A percentile compares a stretch with the other conserved stretches of the same genome.
Evolutionary conservation across 2,888 invertebrate species (phyloP).

Genomic region (Aphidoletes aphidimyza): DNA sequence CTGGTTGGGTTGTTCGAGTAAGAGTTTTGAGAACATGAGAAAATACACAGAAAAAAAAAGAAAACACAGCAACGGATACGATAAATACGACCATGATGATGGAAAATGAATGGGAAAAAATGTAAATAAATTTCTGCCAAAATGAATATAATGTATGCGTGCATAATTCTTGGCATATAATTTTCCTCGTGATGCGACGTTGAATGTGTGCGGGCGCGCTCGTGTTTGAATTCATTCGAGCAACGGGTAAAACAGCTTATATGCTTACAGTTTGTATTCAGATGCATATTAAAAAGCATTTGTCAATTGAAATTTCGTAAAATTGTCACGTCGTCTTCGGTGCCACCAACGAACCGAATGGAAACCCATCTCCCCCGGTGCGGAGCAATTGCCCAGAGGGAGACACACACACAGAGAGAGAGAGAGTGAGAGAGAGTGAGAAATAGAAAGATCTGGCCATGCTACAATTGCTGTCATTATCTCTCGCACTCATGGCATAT

Average conservation of each 20-base stretch:
- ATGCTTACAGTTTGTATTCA: background rate
- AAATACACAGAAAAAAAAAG: background rate
- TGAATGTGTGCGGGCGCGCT: too few relatives aligned
- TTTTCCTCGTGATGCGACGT: too few relatives aligned
- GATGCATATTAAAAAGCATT: constrained; percentile 52
- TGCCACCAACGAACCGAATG: constrained; percentile 13
- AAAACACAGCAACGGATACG: background rate
- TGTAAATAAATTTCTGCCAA: constrained; percentile 40
- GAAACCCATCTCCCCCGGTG: too few relatives aligned
- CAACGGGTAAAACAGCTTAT: background rate
- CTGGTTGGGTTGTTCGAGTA: too few relatives aligned
- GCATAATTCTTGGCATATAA: constrained; percentile 49
- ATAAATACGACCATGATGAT: constrained; percentile 27
- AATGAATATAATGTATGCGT: constrained; percentile 38
- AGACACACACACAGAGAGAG: too few relatives aligned
- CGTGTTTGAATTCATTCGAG: too few relatives aligned
- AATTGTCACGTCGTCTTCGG: constrained; percentile 48
- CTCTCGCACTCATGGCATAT: too few relatives aligned
- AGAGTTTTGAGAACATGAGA: background rate
- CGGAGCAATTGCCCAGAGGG: too few relatives aligned
- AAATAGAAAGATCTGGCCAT: background rate
- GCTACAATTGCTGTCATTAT: background rate
- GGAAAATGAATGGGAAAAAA: constrained; percentile 43
- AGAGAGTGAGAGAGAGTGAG: too few relatives aligned
- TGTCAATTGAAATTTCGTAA: constrained; percentile 53